Percentiles rank a stretch among this genome's conserved stretches.
phyloP scores from a whole-genome alignment of 2,888 invertebrate species.

The Troides helena region DNA sequence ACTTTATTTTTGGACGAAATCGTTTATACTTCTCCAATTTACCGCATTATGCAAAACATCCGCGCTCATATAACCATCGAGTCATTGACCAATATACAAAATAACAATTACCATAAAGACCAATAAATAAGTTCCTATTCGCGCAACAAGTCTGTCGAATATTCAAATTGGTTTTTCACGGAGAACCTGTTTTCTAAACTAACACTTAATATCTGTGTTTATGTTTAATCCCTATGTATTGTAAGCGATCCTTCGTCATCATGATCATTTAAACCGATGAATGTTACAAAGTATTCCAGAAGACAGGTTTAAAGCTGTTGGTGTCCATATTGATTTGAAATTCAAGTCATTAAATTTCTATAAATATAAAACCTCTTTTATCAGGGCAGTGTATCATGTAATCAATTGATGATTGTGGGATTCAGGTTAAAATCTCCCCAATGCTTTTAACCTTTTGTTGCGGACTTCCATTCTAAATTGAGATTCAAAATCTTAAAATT shows the following conservation, averaged over 20 bases:
- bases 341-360: not conserved
- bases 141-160: constrained; percentile 8
- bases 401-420: no score
- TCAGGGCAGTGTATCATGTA: no score
- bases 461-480: no score
- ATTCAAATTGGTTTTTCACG: constrained; percentile 11
- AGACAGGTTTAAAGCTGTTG: no score
- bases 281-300: no score
- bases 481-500: no score
- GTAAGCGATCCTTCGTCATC: not conserved
- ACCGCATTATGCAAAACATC: not conserved
- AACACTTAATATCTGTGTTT: constrained; percentile 3
- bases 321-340: no score
- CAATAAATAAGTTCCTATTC: constrained; percentile 5
- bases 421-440: not conserved
- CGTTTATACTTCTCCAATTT: not conserved
- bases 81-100: constrained; percentile 14
- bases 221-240: constrained; percentile 5
- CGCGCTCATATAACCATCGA: not conserved
- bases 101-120: not conserved
- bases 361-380: not conserved
- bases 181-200: constrained; percentile 20
- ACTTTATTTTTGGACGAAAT: no score
- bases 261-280: no score
- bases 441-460: not conserved